Conservation (phyloP, 2,888 invertebrate species). For the Marronus borbonicus region DNA sequence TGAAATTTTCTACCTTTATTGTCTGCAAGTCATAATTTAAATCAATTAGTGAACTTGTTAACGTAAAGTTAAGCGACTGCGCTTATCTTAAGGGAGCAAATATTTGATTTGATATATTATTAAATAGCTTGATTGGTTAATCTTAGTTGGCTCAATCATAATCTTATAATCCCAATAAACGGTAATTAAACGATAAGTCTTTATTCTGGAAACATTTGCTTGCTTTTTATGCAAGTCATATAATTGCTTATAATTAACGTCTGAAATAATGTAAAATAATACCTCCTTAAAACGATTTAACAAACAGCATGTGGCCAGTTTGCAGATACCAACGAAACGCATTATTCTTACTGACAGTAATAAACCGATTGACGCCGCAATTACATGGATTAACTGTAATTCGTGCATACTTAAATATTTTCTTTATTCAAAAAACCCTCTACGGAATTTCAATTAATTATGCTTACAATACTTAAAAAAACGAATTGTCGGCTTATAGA, state of each 20-base stretch:
- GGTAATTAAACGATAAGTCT: too few species aligned
- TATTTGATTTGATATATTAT: too few species aligned
- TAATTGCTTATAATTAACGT: too few species aligned
- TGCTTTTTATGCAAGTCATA: too few species aligned
- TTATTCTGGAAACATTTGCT: too few species aligned
- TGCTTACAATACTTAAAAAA: not conserved
- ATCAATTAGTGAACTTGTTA: slow-evolving; percentile 12
- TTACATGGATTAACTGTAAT: slow-evolving; percentile 32
- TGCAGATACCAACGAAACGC: not conserved
- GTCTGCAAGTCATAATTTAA: slow-evolving; percentile 14
- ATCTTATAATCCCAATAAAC: too few species aligned
- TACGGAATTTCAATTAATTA: slow-evolving; percentile 16
- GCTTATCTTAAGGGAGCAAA: not conserved
- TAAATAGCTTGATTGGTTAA: too few species aligned
- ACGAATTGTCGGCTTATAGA: too few species aligned
- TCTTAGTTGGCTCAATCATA: too few species aligned
- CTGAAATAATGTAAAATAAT: too few species aligned
- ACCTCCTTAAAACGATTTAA: not conserved
- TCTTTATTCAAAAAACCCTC: not conserved
- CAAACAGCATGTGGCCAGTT: not conserved
- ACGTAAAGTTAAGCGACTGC: not conserved
- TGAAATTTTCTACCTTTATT: slow-evolving; percentile 24
- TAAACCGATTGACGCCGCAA: slow-evolving; percentile 13
- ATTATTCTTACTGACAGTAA: slow-evolving; percentile 26
- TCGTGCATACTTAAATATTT: not conserved